A percentile compares a stretch with the other conserved stretches of the same genome.
These are phyloP conservation scores for Platypus cylindrus DNA, from an alignment of 2,888 invertebrate species.

Conservation along the genomic window DNA sequence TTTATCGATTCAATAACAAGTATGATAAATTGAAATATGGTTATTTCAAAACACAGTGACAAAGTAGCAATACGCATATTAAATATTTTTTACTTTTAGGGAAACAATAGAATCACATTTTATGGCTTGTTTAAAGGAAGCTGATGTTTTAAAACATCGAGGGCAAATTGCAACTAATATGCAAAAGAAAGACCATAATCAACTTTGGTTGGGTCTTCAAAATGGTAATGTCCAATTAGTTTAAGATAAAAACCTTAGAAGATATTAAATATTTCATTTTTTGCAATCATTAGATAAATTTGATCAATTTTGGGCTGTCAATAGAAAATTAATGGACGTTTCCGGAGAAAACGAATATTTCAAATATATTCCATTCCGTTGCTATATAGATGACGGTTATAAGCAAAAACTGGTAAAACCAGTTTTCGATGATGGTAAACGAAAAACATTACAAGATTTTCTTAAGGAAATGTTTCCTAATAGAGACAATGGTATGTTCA, in stretches of 20 bases:
- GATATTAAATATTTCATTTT: conserved; percentile 22
- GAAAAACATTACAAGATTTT: conserved; percentile 59
- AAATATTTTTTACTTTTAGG: conserved; percentile 38
- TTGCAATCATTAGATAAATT: conserved; percentile 93
- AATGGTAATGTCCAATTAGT: conserved; percentile 51
- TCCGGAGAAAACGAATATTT: conserved; percentile 68
- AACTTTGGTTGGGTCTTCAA: conserved; percentile 86
- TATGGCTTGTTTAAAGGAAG: conserved; percentile 93
- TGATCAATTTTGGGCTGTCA: conserved; percentile 98
- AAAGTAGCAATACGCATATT: background rate
- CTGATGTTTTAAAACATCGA: conserved; percentile 93
- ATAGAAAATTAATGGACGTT: conserved; percentile 87
- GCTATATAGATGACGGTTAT: conserved; percentile 60
- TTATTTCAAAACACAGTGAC: background rate
- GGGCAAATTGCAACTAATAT: conserved; percentile 79
- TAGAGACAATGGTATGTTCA: conserved; percentile 33
- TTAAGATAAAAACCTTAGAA: background rate
- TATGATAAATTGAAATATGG: conserved; percentile 31
- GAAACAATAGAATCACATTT: conserved; percentile 89
- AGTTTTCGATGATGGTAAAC: conserved; percentile 58
- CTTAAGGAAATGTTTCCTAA: conserved; percentile 57
- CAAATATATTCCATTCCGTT: conserved; percentile 79
- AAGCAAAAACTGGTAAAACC: conserved; percentile 67
- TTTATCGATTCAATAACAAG: conserved; percentile 81
- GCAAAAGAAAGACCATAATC: conserved; percentile 95